Evolutionary conservation across 2,797 vertebrate species (phyloP).

Genomic region (Hylomyscus alleni): DNA sequence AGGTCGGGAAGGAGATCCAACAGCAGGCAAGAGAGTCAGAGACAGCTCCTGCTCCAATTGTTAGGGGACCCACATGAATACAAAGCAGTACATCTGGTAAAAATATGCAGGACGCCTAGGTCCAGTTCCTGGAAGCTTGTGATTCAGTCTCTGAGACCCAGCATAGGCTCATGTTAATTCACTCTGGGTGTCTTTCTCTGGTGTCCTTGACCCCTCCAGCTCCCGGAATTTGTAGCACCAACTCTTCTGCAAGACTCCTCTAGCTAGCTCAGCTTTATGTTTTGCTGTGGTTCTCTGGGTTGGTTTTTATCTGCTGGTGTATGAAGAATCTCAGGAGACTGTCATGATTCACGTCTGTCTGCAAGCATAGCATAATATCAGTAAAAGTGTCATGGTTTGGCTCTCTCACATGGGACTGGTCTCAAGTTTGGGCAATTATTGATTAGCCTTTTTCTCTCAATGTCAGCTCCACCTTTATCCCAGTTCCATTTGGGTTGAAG

Average conservation of each 20-base stretch:
- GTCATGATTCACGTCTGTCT: neutral
- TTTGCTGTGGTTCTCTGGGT: neutral
- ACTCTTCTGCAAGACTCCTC: neutral
- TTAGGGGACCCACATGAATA: neutral
- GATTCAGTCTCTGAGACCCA: neutral
- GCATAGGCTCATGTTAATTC: neutral
- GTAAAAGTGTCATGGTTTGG: neutral
- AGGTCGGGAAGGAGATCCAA: neutral
- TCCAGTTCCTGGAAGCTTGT: neutral
- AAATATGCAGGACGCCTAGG: neutral
- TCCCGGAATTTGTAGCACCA: neutral
- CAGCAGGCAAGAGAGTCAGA: neutral
- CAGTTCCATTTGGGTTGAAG: neutral
- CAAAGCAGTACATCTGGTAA: neutral
- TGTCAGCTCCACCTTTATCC: neutral
- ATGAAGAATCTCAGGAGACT: neutral
- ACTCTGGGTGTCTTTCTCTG: neutral
- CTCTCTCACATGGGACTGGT: neutral
- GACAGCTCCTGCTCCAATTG: neutral
- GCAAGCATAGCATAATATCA: neutral
- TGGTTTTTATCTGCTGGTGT: neutral
- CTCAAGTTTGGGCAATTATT: neutral
- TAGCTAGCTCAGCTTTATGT: neutral
- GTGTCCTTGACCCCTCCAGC: neutral
- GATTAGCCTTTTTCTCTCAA: neutral